Evolutionary conservation across 2,888 invertebrate species (phyloP), one percentile per base, ranked within the genome.

Genomic region (Aleiodes leptofemur): DNA sequence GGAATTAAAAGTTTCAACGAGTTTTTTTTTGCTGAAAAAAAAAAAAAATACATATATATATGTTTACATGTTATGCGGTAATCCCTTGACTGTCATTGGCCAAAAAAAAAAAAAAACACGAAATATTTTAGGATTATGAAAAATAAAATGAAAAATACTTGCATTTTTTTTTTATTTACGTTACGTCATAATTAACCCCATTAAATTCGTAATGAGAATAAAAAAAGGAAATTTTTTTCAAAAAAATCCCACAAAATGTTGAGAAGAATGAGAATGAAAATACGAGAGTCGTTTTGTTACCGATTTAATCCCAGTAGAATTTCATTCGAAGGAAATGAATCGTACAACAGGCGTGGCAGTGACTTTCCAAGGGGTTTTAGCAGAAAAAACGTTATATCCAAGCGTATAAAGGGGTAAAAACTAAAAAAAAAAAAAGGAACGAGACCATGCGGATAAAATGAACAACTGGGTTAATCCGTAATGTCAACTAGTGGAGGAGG

Each of bases 401-500:
- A 53, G 72, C 31, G 74, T 72, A 73, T 66, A 57, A 69, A 77
- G 69, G 68, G 64, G 70, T 72, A 74, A 56, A 23, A 23, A 1
- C 2, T 1, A 23, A 23, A 23, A 23, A 23, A 23, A 23, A 69
- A 72, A 70, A 61, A 61, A n/a, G 13, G 43, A 13, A 5, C 79
- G 74, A 73, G 78, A 81, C 76, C 79, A 76, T 77, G 73, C 57
- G 76, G 79, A 79, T 80, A 77, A 84, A 84, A 85, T 81, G 84
- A 84, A 83, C 84, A 85, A 85, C 83, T 83, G 78, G 83, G 83
- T 86, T 86, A 85, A 85, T 85, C 84, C 77, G 81, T 80, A 86
- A 86, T 79, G 83, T 84, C 83, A 84, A 85, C 83, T 78, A 78
- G 69, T 69, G 72, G 72, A 51, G 56, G 48, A 61, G 34, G 29